These are phyloP conservation scores for Tragelaphus scriptus DNA, from an alignment of 2,113 vertebrate species.

Conservation along the genomic window DNA sequence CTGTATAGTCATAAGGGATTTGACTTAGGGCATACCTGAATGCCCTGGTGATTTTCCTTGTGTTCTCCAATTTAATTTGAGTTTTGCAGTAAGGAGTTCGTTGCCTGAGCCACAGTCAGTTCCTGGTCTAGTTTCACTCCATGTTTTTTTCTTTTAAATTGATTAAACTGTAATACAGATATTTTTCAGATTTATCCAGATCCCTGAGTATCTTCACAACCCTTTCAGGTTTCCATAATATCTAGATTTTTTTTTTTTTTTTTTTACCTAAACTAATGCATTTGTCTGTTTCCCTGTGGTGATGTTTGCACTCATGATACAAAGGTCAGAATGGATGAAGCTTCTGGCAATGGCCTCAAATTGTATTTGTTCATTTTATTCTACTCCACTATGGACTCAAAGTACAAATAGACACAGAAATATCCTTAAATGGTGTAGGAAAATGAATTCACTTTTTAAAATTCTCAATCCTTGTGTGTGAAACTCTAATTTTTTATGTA, in stretches of 20 bases:
- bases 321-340: background rate
- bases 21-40: background rate
- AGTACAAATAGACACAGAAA: background rate
- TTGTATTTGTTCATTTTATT: background rate
- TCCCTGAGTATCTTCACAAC: background rate
- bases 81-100: background rate
- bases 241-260: background rate
- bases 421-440: background rate
- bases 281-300: background rate
- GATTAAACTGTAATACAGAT: background rate
- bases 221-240: background rate
- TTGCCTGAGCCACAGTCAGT: background rate
- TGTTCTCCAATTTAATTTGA: background rate
- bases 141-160: background rate
- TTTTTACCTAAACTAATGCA: background rate
- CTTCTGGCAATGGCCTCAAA: rapidly evolving
- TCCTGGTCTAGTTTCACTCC: background rate
- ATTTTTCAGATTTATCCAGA: background rate
- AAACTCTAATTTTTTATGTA: background rate
- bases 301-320: background rate
- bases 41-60: background rate
- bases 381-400: background rate
- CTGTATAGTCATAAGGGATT: background rate
- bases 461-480: background rate
- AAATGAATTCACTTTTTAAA: background rate